Conservation (phyloP, 2,888 invertebrate genomes). For the Tachina fera region DNA sequence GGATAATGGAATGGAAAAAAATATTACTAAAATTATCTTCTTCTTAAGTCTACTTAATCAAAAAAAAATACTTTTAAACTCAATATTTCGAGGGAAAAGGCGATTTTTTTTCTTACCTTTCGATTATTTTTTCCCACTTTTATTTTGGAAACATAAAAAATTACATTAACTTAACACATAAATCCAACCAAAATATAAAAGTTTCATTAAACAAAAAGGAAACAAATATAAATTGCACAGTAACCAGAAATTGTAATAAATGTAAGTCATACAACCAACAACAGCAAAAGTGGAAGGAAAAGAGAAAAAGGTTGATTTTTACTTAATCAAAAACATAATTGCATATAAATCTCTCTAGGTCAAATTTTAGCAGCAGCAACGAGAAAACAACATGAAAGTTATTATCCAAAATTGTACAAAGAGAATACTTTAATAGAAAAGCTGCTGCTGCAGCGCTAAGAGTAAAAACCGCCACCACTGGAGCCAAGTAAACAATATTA, state of each 20-base stretch:
- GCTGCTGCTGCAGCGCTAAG: neutral
- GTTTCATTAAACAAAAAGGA: slow-evolving; percentile 38
- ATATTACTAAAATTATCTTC: no score
- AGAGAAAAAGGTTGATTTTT: slow-evolving; percentile 45
- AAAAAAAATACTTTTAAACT: no score
- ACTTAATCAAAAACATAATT: slow-evolving; percentile 69
- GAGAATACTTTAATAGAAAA: slow-evolving; percentile 11
- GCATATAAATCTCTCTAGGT: slow-evolving; percentile 66
- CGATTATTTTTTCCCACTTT: neutral
- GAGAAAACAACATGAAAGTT: slow-evolving; percentile 25
- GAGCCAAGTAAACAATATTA: slow-evolving; percentile 29
- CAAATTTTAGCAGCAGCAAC: slow-evolving; percentile 43
- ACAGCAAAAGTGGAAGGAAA: slow-evolving; percentile 4
- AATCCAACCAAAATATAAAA: slow-evolving; percentile 48
- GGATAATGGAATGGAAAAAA: no score
- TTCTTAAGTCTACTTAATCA: no score
- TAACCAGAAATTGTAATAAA: slow-evolving; percentile 34
- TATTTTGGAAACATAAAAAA: neutral
- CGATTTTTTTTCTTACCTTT: neutral
- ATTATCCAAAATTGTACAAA: slow-evolving; percentile 8
- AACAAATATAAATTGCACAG: slow-evolving; percentile 23
- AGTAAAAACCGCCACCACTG: slow-evolving; percentile 20
- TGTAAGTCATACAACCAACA: neutral
- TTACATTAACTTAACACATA: slow-evolving; percentile 50
- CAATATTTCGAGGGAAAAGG: no score